These are phyloP conservation scores for Drosophila seclusa DNA, from an alignment of 2,888 invertebrate species.

Conservation along the genomic window DNA sequence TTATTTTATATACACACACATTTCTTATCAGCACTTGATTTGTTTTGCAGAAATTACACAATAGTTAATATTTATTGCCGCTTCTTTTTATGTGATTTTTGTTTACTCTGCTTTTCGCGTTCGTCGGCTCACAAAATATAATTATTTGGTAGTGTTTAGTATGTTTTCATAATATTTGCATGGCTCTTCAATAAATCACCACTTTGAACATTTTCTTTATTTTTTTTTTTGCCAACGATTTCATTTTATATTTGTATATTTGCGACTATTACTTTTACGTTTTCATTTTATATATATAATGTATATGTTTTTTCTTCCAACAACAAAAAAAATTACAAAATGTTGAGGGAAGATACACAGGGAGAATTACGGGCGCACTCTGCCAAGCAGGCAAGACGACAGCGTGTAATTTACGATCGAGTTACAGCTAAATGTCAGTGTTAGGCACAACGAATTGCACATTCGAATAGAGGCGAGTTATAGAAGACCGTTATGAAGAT, in stretches of 20 bases:
- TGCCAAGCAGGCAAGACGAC: slow-evolving; percentile 21
- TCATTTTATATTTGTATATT: slow-evolving; percentile 1
- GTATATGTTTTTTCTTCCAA: background rate
- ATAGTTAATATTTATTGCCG: slow-evolving; percentile 6
- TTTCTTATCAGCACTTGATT: background rate
- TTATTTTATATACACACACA: background rate
- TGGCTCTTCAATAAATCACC: slow-evolving; percentile 2
- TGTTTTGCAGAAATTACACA: slow-evolving; percentile 40
- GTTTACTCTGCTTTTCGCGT: slow-evolving; percentile 21
- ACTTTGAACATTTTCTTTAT: background rate
- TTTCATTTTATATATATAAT: slow-evolving; percentile 1
- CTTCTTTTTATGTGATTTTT: slow-evolving; percentile 20
- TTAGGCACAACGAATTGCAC: slow-evolving; percentile 19
- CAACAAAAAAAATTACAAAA: slow-evolving; percentile 10
- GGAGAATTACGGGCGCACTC: background rate
- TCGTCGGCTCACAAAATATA: background rate
- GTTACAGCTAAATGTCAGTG: slow-evolving; percentile 47
- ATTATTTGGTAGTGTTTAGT: slow-evolving; percentile 1
- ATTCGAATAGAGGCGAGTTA: slow-evolving; percentile 19
- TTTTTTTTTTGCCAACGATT: slow-evolving; percentile 32
- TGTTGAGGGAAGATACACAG: slow-evolving; percentile 21
- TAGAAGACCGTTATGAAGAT: slow-evolving; percentile 19
- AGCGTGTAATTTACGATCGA: slow-evolving; percentile 57
- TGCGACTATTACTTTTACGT: background rate
- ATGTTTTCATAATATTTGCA: background rate